Evolutionary conservation across 2,113 vertebrate species (phyloP).

Genomic region (Origma solitaria): DNA sequence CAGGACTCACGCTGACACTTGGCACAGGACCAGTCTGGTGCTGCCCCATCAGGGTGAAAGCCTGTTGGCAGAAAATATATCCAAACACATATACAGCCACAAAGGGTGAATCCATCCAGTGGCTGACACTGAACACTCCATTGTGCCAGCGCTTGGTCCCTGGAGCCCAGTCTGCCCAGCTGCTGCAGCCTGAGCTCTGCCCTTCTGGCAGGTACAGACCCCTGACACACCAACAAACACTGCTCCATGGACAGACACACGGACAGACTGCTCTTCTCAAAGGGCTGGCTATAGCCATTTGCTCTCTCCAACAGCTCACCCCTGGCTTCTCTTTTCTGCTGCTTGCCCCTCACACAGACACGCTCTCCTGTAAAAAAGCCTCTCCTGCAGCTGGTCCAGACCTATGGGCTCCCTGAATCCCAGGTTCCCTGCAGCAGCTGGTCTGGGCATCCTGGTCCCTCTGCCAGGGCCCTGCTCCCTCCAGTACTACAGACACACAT

Average conservation of each 20-base stretch:
- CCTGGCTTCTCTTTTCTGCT: background rate
- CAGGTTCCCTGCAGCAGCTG: background rate
- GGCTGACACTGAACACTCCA: background rate
- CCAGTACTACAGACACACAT: background rate
- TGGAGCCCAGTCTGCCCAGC: background rate
- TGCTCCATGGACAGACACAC: background rate
- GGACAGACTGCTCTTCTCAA: background rate
- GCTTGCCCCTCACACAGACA: background rate
- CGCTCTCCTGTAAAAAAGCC: background rate
- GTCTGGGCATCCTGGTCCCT: background rate
- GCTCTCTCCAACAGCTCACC: background rate
- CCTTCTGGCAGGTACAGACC: background rate
- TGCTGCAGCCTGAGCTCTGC: background rate
- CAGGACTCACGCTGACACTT: background rate
- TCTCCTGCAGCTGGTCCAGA: background rate
- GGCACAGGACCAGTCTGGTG: background rate
- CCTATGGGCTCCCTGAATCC: background rate
- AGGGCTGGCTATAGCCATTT: background rate
- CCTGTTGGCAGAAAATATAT: background rate
- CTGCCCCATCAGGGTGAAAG: background rate
- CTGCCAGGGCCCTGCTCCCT: background rate
- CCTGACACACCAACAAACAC: background rate
- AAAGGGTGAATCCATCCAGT: fast-evolving
- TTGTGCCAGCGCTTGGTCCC: background rate
- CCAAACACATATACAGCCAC: background rate